Evolutionary conservation across 2,797 vertebrate genomes (phyloP), one percentile per base, ranked within the genome.

Genomic region (Silurus lanzhouensis): DNA sequence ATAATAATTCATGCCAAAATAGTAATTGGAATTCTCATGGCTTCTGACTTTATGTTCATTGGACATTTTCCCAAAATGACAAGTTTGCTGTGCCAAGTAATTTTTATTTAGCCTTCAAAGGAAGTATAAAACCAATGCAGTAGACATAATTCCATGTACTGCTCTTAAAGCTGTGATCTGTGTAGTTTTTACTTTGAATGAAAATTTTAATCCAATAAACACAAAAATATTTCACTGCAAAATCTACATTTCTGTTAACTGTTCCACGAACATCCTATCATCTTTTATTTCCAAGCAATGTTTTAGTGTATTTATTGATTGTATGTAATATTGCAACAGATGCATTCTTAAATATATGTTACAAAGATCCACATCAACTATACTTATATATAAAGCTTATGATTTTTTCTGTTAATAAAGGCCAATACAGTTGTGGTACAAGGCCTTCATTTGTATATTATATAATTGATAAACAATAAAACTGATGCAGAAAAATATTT

Each of bases 71-170:
- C 72, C 31, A 71, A 46, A 25, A 55, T 75, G 5, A 55, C 12
- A 14, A 25, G n/a, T 9, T 25, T 55, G 46, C n/a, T 75, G 38
- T 52, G 46, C 48, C 22, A 75, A 75, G 22, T 27, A 22, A 55
- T 75, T 75, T 75, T 75, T 52, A 55, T 75, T 75, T 55, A 55
- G 1, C 14, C 2, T 75, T 75, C 46, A 74, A 74, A 74, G 20
- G 44, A 25, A 48, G 44, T 48, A 48, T 72, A 72, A 72, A 22
- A 20, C 15, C 13, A 5, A 38, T 7, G 38, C 67, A 48, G 48
- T 13, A 19, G 27, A 14, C 12, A 68, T 38, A 31, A 70, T n/a
- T 48, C 14, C 46, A 48, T 72, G 70, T 12, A 48, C 5, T 48
- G 5, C 46, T 14, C 70, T 72, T 46, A 46, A 44, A 71, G 38